Base-by-base conservation (phyloP, 2,113 vertebrate genomes). In the Puffinus mauretanicus region DNA sequence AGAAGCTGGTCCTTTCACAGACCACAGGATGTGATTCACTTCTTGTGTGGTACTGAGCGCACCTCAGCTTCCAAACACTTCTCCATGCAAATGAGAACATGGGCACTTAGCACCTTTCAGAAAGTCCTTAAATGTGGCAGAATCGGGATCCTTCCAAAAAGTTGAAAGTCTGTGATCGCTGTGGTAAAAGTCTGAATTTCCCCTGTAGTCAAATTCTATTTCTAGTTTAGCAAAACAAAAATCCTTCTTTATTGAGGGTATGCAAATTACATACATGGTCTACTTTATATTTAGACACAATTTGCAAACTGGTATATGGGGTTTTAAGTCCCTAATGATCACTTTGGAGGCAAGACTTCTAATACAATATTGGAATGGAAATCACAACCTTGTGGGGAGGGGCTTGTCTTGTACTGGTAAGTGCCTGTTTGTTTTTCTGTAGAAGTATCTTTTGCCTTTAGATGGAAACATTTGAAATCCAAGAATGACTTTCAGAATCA, bases 401-500 rank as follows among this genome's bases (percentile, higher is more conserved):
- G 15, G 3, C 10, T 78, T 75, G 9, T 57, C 77, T 83, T 29
- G 16, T 27, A 40, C 38, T 61, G 21, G 2, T 57, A 71, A 90
- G 16, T 44, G 20, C 17, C 30, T 75, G 30, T 44, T 72, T 82
- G 24, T 42, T 95, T 92, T 93, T 78, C 57, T 81, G 36, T n/a
- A 73, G 22, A 78, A 86, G 11, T 75, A 29, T 51, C 52, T 91
- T 88, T 86, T 65, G 8, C 52, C 58, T 90, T 76, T 95, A 88
- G 76, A 82, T 44, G 17, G 58, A 85, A 91, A 84, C 10, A 36
- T 79, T 76, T 86, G 60, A 75, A 92, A 86, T 78, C 24, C 13
- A 72, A 62, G 76, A 92, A 77, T 58, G 42, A 79, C 75, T 94
- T 96, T 86, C 66, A 82, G 86, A 93, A 87, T 44, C 34, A 88